Evolutionary conservation across 2,888 invertebrate species (phyloP).

Genomic region (Automeris io): DNA sequence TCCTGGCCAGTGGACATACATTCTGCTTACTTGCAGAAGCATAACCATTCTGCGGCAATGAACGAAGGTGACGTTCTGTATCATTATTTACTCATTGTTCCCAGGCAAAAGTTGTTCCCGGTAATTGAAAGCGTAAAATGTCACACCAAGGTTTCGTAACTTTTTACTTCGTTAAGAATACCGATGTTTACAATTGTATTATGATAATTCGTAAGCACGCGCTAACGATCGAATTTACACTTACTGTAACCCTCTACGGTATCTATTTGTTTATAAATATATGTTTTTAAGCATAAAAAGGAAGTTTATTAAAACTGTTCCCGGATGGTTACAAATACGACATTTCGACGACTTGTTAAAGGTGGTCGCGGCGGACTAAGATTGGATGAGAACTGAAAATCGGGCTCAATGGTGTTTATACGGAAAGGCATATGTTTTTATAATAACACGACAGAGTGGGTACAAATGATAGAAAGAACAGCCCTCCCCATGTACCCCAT

Average conservation of each 20-base stretch:
- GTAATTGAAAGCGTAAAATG: constrained; percentile 7
- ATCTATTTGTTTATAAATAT: constrained; percentile 4
- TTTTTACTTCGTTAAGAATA: constrained; percentile 7
- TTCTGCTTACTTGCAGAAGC: too few relatives aligned
- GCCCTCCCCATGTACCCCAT: too few relatives aligned
- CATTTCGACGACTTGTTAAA: constrained; percentile 14
- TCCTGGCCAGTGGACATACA: too few relatives aligned
- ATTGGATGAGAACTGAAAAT: constrained; percentile 32
- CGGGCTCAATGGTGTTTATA: too few relatives aligned
- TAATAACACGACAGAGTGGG: too few relatives aligned
- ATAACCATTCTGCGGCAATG: too few relatives aligned
- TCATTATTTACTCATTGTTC: constrained; percentile 1
- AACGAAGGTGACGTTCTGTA: too few relatives aligned
- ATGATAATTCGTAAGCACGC: constrained; percentile 8
- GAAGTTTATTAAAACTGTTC: constrained; percentile 24
- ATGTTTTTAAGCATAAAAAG: constrained; percentile 11
- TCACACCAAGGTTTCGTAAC: constrained; percentile 3
- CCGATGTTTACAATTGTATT: constrained; percentile 5
- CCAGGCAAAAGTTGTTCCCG: constrained; percentile 3
- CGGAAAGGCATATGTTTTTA: too few relatives aligned
- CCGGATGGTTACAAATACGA: constrained; percentile 24
- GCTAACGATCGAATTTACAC: constrained; percentile 8
- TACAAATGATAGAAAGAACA: too few relatives aligned
- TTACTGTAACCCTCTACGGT: constrained; percentile 4
- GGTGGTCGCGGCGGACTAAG: not conserved